Evolutionary conservation across 2,113 vertebrate genomes (phyloP).

Genomic region (Serranochromis macrocephalus): DNA sequence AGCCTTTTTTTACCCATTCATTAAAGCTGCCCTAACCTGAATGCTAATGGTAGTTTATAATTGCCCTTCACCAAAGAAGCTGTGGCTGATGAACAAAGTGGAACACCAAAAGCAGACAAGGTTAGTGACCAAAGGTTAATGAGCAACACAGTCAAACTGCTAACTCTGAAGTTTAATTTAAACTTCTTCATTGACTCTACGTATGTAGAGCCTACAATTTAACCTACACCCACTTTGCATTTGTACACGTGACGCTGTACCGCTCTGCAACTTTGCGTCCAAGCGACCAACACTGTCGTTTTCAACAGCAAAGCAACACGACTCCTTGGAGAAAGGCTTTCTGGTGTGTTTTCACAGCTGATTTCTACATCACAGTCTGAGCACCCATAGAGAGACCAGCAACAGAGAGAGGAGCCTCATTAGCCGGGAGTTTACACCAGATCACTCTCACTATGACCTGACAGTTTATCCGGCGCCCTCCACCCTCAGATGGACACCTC

Average conservation of each 20-base stretch:
- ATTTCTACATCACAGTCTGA: constrained; percentile 17
- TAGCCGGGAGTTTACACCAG: background rate
- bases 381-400: background rate
- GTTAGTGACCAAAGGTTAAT: background rate
- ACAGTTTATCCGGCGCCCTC: constrained; percentile 25
- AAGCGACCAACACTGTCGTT: background rate
- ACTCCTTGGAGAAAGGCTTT: constrained; percentile 2
- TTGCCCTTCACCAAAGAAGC: background rate
- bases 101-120: background rate
- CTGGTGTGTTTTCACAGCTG: constrained; percentile 62
- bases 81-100: background rate
- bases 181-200: background rate
- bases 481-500: background rate
- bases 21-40: background rate
- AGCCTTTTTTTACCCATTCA: background rate
- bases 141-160: background rate
- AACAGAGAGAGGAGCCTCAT: background rate
- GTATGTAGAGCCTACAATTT: background rate
- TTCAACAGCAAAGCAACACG: background rate
- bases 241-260: background rate
- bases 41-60: background rate
- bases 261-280: background rate
- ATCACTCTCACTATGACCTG: constrained; percentile 7
- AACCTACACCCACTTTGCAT: background rate
- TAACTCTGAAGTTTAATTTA: background rate